Evolutionary conservation across 2,888 invertebrate genomes (phyloP), one percentile per base, ranked within the genome.

Genomic region (Meiosimyza platycephala): DNA sequence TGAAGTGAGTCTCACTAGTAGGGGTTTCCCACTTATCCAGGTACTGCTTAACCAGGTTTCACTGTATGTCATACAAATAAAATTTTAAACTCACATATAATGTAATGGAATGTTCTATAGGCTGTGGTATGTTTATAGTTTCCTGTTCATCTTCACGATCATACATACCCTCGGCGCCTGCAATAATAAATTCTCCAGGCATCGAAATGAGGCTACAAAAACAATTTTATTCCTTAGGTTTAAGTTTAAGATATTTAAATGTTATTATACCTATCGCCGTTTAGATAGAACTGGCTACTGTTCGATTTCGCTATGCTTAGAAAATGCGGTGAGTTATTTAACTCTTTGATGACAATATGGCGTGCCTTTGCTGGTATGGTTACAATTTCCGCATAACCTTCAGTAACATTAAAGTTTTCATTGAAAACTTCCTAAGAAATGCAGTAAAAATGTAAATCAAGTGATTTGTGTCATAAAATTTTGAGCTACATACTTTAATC

Each of bases 111-210:
- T 95, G 94, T 76, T 90, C 90, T 75, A 95, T 91, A 33, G 96
- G 96, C 79, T 95, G 96, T 67, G 93, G 92, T 80, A 96, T 94
- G 79, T 90, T 89, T 40, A 96, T 91, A 84, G 92, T 93, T 85
- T 96, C 96, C 88, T 92, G 91, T 81, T 95, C 93, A 80, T 92
- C 90, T 79, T 92, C 91, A 78, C 95, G 89, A 86, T 92, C 92
- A 88, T 96, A 96, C 75, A 94, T 90, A 65, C 95, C 92, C 77
- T 92, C 91, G 3, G 94, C 90, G 67, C 94, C 94, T 16, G 94
- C 95, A 69, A 95, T 93, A 77, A 91, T 90, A 85, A 95, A 95
- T 87, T 95, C 95, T 12, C 94, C 94, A 64, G 94, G 93, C 88
- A 92, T 85, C 22, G 91, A 91, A 78, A 92, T 91, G 79, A 91